These are phyloP conservation scores for Phyllotis vaccarum DNA, from an alignment of 2,797 vertebrate genomes.

Conservation along the genomic window DNA sequence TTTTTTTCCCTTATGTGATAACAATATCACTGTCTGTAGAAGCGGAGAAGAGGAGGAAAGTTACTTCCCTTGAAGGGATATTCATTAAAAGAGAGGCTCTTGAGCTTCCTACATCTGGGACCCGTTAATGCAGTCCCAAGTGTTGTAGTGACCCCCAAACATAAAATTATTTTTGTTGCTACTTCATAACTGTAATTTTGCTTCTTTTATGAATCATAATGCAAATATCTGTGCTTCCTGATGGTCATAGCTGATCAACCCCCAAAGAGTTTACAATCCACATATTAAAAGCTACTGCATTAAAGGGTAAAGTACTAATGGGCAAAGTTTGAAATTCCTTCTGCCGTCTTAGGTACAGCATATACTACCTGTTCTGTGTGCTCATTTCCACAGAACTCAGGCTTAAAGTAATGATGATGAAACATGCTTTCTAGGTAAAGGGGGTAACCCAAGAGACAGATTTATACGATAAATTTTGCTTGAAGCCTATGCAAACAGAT, in stretches of 20 bases:
- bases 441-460: slow-evolving; percentile 2
- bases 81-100: not conserved
- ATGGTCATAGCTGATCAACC: not conserved
- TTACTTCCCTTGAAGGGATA: not conserved
- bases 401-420: not conserved
- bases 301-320: slow-evolving; percentile 1
- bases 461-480: not conserved
- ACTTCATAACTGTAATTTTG: not conserved
- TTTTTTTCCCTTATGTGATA: slow-evolving; percentile 6
- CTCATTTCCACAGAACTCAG: slow-evolving; percentile 41
- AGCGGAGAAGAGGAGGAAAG: slow-evolving; percentile 8
- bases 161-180: not conserved
- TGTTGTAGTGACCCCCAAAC: not conserved
- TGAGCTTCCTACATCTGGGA: not conserved
- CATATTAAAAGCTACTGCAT: not conserved
- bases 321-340: not conserved
- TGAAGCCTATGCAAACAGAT: not conserved
- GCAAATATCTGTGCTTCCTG: not conserved
- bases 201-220: not conserved
- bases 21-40: slow-evolving; percentile 38
- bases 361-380: not conserved
- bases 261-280: not conserved
- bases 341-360: not conserved
- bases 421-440: not conserved
- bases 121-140: no score